Percentiles rank a stretch among this genome's conserved stretches.
phyloP scores from a whole-genome alignment of 2,888 invertebrate species.

The Tupiocoris notatus region DNA sequence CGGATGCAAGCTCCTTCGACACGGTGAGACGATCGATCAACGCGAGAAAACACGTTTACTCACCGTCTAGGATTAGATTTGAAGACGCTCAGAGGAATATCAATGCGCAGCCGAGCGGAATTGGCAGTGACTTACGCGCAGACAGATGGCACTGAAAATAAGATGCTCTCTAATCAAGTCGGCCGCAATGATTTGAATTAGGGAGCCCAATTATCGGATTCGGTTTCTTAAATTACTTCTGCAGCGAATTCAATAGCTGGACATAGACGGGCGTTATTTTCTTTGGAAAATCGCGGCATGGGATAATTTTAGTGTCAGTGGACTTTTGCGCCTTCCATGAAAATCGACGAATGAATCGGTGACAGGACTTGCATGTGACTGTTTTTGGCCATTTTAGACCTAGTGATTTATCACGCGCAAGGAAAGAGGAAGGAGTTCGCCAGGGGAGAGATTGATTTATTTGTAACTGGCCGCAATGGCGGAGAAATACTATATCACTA shows the following conservation, averaged over 20 bases:
- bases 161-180: background rate
- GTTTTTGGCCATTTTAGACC: too few species aligned
- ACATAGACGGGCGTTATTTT: too few species aligned
- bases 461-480: too few species aligned
- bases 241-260: too few species aligned
- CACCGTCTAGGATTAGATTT: background rate
- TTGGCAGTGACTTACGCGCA: background rate
- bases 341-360: too few species aligned
- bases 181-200: background rate
- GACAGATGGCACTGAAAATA: background rate
- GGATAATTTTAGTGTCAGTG: background rate
- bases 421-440: too few species aligned
- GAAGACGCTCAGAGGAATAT: background rate
- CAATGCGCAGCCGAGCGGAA: background rate
- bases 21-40: background rate
- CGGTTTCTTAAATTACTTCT: too few species aligned
- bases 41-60: background rate
- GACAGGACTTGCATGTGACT: too few species aligned
- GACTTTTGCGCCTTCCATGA: conserved; percentile 1
- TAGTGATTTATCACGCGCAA: too few species aligned
- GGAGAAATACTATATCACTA: too few species aligned
- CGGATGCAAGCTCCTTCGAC: background rate
- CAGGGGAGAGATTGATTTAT: too few species aligned
- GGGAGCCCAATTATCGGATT: background rate
- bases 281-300: too few species aligned